Conservation (phyloP, 2,113 vertebrate species). For the Chroicocephalus ridibundus region DNA sequence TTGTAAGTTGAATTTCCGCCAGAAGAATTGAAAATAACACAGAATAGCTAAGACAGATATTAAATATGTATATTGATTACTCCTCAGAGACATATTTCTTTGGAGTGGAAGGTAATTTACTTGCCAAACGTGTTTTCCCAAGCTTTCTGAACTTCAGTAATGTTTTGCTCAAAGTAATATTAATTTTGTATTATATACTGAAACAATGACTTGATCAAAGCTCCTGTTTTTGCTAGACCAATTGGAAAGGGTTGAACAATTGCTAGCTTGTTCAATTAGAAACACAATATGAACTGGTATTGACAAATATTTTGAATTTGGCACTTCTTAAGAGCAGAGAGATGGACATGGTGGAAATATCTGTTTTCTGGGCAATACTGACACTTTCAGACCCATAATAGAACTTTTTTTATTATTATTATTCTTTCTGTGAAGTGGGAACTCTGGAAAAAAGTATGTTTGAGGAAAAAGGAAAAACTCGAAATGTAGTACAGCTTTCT, state of each 20-base stretch:
- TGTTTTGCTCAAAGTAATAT: conserved; percentile 1
- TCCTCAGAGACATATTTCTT: not conserved
- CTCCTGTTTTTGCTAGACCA: not conserved
- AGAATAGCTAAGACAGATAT: not conserved
- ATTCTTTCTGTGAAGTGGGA: not conserved
- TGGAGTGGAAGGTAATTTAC: not conserved
- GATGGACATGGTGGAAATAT: not conserved
- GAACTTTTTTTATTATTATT: not conserved
- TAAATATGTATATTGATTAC: not conserved
- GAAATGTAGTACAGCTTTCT: not conserved
- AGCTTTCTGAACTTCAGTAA: not conserved
- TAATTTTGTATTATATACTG: not conserved
- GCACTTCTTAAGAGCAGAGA: not conserved
- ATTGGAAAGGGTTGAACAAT: not conserved
- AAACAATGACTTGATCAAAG: not conserved
- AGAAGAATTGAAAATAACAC: not conserved
- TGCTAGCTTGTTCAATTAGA: not conserved
- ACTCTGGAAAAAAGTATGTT: not conserved
- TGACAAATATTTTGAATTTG: not conserved
- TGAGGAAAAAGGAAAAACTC: not conserved
- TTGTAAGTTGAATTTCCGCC: not conserved
- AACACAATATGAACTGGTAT: not conserved
- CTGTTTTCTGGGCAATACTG: not conserved
- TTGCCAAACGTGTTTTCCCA: not conserved
- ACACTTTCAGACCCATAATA: not conserved